Evolutionary conservation across 2,113 vertebrate genomes (phyloP).

Genomic region (Crotalus viridis): DNA sequence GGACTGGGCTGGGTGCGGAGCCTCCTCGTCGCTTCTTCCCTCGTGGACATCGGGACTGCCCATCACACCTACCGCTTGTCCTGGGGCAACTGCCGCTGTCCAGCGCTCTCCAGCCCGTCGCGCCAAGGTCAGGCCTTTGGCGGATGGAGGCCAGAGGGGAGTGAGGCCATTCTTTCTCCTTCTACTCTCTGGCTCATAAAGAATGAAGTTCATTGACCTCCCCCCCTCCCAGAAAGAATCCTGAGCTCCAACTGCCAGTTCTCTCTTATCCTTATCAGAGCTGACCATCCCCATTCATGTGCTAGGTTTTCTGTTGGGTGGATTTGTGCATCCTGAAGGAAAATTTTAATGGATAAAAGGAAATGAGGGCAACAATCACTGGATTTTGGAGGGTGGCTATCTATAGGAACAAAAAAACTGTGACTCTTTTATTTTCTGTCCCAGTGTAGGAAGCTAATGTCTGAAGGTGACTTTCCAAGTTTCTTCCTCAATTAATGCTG

Average conservation of each 20-base stretch:
- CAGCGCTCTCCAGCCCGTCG: too few relatives aligned
- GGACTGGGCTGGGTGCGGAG: too few relatives aligned
- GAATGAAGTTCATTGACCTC: neutral
- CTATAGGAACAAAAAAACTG: neutral
- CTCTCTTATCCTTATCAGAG: too few relatives aligned
- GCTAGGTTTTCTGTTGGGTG: neutral
- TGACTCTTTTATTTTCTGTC: neutral
- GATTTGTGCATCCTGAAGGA: neutral
- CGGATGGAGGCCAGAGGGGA: too few relatives aligned
- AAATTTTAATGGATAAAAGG: neutral
- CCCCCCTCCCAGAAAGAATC: neutral
- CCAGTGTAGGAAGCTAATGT: neutral
- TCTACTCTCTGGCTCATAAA: neutral
- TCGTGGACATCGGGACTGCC: too few relatives aligned
- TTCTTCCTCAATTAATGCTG: neutral
- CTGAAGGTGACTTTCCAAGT: neutral
- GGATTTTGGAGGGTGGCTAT: neutral
- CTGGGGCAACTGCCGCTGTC: too few relatives aligned
- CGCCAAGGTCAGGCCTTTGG: too few relatives aligned
- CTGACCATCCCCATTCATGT: neutral
- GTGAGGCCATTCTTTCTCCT: neutral
- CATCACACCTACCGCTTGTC: too few relatives aligned
- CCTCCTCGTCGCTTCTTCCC: too few relatives aligned
- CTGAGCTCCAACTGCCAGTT: slow-evolving; percentile 1
- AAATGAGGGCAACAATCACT: neutral